Evolutionary conservation across 1,140 invertebrate species (phyloP).

Genomic region (Caenorhabditis brenneri): DNA sequence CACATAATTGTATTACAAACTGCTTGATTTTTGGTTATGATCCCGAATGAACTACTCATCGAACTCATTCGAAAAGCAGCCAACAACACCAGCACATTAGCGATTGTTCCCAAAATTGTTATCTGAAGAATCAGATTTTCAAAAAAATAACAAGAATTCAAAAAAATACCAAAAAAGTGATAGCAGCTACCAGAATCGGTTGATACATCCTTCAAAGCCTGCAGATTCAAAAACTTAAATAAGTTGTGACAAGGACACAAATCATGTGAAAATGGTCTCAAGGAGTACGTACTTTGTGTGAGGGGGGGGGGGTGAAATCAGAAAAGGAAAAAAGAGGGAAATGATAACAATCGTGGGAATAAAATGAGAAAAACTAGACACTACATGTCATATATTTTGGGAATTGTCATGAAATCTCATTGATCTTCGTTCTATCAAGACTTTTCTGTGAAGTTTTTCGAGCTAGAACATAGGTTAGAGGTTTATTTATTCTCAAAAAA

Average conservation of each 20-base stretch:
- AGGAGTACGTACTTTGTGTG: background rate
- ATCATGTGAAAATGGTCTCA: background rate
- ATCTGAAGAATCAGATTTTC: background rate
- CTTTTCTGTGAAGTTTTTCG: too few species aligned
- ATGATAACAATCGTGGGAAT: background rate
- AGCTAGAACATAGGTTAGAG: too few species aligned
- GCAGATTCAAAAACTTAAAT: background rate
- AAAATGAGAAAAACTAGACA: background rate
- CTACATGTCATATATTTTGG: background rate
- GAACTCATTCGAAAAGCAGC: background rate
- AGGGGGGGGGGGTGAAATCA: background rate
- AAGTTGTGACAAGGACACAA: background rate
- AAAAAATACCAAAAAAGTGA: background rate
- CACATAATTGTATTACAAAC: constrained; percentile 6
- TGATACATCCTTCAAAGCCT: background rate
- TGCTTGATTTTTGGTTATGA: background rate
- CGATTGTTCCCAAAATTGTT: background rate
- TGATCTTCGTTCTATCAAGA: background rate
- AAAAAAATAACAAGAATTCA: background rate
- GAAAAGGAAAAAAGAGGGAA: background rate
- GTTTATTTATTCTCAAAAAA: too few species aligned
- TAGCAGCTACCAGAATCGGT: background rate
- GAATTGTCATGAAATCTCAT: background rate
- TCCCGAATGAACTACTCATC: background rate
- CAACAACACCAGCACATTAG: background rate